These are phyloP conservation scores for Rhynchophorus ferrugineus DNA, from an alignment of 1,140 invertebrate genomes.

Conservation along the genomic window DNA sequence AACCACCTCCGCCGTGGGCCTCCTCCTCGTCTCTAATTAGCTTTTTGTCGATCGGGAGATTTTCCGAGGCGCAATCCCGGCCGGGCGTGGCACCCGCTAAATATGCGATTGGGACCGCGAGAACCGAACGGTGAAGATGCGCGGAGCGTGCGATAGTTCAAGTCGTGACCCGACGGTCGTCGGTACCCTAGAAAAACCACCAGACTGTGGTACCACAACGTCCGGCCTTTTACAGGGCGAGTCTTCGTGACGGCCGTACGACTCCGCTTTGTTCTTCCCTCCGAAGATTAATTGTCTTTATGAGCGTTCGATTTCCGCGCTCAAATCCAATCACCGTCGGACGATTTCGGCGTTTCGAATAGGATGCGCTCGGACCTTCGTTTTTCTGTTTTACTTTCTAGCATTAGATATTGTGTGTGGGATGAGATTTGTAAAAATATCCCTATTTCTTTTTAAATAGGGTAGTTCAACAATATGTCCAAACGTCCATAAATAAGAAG, in stretches of 20 bases:
- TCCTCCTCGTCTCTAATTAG: background rate
- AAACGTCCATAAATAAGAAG: too few relatives aligned
- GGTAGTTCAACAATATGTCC: too few relatives aligned
- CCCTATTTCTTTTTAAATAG: too few relatives aligned
- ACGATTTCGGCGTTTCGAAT: too few relatives aligned
- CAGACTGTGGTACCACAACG: constrained; percentile 27
- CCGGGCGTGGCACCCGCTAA: constrained; percentile 7
- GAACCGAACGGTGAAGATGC: constrained; percentile 30
- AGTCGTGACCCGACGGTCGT: constrained; percentile 29
- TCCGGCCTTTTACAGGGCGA: constrained; percentile 21
- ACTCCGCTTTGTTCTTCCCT: background rate
- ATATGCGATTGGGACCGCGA: constrained; percentile 18
- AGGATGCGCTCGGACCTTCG: too few relatives aligned
- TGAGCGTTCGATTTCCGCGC: background rate
- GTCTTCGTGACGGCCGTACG: constrained; percentile 9
- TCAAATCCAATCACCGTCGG: too few relatives aligned
- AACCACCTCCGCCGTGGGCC: too few relatives aligned
- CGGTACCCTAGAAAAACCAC: constrained; percentile 33
- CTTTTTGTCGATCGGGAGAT: background rate
- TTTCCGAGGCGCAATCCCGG: background rate
- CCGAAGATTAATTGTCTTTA: background rate
- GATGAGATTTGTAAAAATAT: too few relatives aligned
- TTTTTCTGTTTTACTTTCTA: too few relatives aligned
- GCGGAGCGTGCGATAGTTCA: constrained; percentile 34
- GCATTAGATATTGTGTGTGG: too few relatives aligned